These are phyloP conservation scores for Candidula unifasciata DNA, from an alignment of 2,888 invertebrate genomes.

Conservation along the genomic window DNA sequence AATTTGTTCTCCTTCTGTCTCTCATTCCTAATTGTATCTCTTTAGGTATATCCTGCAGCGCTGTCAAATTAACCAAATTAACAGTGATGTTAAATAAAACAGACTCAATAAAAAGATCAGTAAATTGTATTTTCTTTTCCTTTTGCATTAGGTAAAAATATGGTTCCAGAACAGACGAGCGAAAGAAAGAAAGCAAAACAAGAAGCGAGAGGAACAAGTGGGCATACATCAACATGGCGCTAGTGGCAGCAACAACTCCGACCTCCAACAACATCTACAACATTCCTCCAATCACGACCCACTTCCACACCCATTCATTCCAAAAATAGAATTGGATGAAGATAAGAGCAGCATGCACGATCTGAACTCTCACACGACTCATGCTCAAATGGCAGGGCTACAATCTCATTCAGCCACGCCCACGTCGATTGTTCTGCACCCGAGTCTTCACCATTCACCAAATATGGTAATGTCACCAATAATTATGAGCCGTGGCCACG, in stretches of 20 bases:
- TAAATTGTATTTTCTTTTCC: not conserved
- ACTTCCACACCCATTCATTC: constrained; percentile 43
- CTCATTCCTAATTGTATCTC: too few species aligned
- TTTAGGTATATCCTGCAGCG: too few species aligned
- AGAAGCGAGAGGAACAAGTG: constrained; percentile 83
- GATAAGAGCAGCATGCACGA: constrained; percentile 31
- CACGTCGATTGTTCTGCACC: constrained; percentile 19
- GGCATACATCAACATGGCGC: constrained; percentile 51
- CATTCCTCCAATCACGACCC: constrained; percentile 48
- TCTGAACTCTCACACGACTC: not conserved
- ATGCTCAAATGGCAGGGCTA: constrained; percentile 18
- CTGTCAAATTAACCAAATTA: too few species aligned
- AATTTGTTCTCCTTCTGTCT: too few species aligned
- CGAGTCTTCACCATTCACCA: constrained; percentile 2
- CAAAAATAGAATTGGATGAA: constrained; percentile 40
- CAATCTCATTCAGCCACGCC: constrained; percentile 4
- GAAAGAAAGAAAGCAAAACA: constrained; percentile 89
- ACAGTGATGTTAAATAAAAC: too few species aligned
- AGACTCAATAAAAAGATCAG: too few species aligned
- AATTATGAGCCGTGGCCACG: constrained; percentile 27
- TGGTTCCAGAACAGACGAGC: constrained; percentile 73
- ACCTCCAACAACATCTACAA: constrained; percentile 56
- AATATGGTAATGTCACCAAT: constrained; percentile 16
- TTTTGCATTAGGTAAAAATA: constrained; percentile 64
- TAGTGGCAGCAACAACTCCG: constrained; percentile 54